Conservation (phyloP, 2,113 vertebrate genomes). For the Turdus rufiventris region DNA sequence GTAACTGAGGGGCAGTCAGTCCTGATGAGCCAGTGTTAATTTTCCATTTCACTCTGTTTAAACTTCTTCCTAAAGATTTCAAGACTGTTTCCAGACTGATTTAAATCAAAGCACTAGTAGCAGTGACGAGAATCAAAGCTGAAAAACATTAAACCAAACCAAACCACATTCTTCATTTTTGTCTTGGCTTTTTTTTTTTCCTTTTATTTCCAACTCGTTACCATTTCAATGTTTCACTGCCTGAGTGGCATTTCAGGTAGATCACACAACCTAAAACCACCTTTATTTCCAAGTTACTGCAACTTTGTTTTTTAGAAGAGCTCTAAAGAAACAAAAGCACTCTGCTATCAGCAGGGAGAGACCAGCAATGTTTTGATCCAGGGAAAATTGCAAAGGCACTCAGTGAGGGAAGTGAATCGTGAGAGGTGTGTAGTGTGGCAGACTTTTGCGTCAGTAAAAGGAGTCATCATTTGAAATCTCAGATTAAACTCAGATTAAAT, state of each 20-base stretch:
- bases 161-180: neutral
- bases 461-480: neutral
- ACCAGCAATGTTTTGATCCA: neutral
- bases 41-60: neutral
- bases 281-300: neutral
- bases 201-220: neutral
- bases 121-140: neutral
- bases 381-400: neutral
- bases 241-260: neutral
- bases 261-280: neutral
- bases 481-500: slow-evolving; percentile 35
- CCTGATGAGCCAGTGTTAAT: neutral
- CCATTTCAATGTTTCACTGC: neutral
- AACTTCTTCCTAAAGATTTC: neutral
- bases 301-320: neutral
- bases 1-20: neutral
- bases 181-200: neutral
- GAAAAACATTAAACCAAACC: neutral
- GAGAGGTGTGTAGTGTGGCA: neutral
- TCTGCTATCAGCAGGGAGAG: neutral
- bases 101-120: neutral
- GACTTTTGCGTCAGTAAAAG: neutral
- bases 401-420: neutral
- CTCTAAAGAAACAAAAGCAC: neutral
- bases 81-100: neutral